Evolutionary conservation across 2,113 vertebrate species (phyloP), one percentile per base, ranked within the genome.

Genomic region (Tetrao urogallus): DNA sequence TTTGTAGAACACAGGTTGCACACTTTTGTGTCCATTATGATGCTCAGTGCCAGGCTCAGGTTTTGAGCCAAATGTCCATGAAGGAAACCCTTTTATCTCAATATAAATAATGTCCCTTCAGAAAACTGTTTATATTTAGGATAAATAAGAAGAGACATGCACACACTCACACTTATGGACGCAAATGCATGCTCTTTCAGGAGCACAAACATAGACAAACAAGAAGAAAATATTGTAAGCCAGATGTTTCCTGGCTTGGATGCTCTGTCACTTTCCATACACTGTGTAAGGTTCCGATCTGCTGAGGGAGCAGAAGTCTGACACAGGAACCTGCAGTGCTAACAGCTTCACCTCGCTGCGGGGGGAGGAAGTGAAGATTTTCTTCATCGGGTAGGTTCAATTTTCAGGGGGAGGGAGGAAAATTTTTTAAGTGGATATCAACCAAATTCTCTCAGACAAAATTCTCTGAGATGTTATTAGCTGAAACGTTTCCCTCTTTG

Each of bases 111-210:
- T 69, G 52, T 67, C 69, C 86, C 88, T 86, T 94, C 88, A 94
- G 80, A 95, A 93, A 93, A 81, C 73, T 71, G 76, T 78, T 94
- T 91, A 83, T 95, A 89, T 88, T 93, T 91, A 90, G 94, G 86
- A 86, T 94, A 96, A 95, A 93, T 94, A 94, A 83, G 95, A 91
- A 65, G 86, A 95, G 93, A 69, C 82, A 40, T 70, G 70, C 64
- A 77, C 78, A 69, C 1, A 1, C 24, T 0, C 52, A 57, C 38
- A 34, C 17, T 95, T 58, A 75, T 2, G 43, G 80, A 71, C 82
- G 42, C 47, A 78, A 95, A 88, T 9, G 52, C 42, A 27, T 47
- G n/a, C 2, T 9, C 57, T 90, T 94, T 48, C 80, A 92, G 83
- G 60, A 93, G 70, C 80, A 82, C 70, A 92, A 85, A 82, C 81